Conservation (phyloP, 1,140 invertebrate species). For the Reticulitermes speratus region DNA sequence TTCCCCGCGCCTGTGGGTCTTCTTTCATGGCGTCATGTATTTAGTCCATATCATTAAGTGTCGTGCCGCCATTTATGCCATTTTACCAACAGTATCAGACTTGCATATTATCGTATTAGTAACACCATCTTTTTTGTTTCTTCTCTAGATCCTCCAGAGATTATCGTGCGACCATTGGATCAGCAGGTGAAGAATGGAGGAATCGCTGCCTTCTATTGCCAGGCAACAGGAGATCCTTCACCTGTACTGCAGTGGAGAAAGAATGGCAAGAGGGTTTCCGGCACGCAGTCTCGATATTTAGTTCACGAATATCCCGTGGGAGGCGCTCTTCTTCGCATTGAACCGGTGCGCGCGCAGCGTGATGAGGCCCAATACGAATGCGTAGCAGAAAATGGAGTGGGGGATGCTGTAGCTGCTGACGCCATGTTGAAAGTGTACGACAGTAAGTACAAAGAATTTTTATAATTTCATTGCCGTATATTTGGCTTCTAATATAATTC, state of each 20-base stretch:
- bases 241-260: constrained; percentile 89
- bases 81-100: too few relatives aligned
- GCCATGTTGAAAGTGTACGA: constrained; percentile 85
- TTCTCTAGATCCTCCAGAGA: constrained; percentile 85
- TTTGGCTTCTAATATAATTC: too few relatives aligned
- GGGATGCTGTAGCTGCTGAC: constrained; percentile 86
- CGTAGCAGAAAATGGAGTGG: constrained; percentile 93
- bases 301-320: constrained; percentile 57
- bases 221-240: constrained; percentile 83
- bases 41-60: neutral
- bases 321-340: constrained; percentile 85
- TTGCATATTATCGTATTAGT: neutral
- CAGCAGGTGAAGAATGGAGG: constrained; percentile 84
- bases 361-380: constrained; percentile 94
- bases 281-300: constrained; percentile 69
- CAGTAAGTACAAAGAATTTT: constrained; percentile 60
- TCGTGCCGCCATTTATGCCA: too few relatives aligned
- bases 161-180: constrained; percentile 80
- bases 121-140: constrained; percentile 39
- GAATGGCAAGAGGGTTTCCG: constrained; percentile 80
- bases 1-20: too few relatives aligned
- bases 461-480: neutral
- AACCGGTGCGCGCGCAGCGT: constrained; percentile 77
- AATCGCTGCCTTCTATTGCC: constrained; percentile 94
- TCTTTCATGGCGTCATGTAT: too few relatives aligned